Evolutionary conservation across 2,797 vertebrate species (phyloP).

Genomic region (Prionace glauca): DNA sequence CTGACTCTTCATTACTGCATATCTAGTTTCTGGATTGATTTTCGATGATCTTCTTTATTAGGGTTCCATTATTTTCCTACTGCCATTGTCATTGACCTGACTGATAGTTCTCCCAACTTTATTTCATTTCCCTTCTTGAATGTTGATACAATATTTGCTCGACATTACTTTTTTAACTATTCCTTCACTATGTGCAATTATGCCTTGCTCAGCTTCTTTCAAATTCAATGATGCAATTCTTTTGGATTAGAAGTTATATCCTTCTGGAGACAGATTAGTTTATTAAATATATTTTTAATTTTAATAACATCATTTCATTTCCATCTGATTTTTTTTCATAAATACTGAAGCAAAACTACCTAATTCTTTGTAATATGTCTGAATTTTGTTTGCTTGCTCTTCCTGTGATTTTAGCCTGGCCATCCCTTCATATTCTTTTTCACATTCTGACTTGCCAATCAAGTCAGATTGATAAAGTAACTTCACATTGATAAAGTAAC

Average conservation of each 20-base stretch:
- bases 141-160: neutral
- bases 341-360: neutral
- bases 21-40: neutral
- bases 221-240: neutral
- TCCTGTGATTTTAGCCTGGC: neutral
- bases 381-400: neutral
- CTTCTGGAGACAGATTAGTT: neutral
- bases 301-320: neutral
- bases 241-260: neutral
- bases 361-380: neutral
- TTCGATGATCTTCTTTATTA: neutral
- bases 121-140: neutral
- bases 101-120: neutral
- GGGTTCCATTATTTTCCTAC: neutral
- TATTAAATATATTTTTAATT: neutral
- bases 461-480: no score
- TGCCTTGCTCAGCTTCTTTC: neutral
- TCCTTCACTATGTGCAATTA: neutral
- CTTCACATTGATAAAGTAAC: no score
- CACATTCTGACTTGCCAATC: no score
- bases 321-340: neutral
- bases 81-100: neutral
- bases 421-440: neutral
- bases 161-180: neutral
- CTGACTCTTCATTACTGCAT: neutral